These are phyloP conservation scores for Chamaea fasciata DNA, from an alignment of 2,113 vertebrate genomes.

Conservation along the genomic window DNA sequence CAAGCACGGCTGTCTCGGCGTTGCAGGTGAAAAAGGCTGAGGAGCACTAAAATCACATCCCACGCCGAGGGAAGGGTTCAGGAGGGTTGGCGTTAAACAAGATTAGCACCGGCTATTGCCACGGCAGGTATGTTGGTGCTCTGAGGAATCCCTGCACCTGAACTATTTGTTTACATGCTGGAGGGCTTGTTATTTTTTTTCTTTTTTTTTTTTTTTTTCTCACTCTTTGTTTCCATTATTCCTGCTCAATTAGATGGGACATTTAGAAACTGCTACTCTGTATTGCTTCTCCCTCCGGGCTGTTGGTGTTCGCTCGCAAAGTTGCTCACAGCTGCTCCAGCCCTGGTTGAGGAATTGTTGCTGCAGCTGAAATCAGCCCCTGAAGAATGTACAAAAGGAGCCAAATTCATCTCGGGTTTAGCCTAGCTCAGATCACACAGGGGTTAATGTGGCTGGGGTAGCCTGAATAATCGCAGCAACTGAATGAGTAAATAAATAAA, in stretches of 20 bases:
- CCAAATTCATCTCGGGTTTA: neutral
- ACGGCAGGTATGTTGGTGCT: neutral
- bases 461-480: neutral
- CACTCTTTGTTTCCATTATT: constrained; percentile 31
- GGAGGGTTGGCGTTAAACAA: neutral
- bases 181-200: neutral
- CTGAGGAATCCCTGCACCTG: neutral
- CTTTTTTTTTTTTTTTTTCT: neutral
- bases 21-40: neutral
- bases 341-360: neutral
- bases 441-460: neutral
- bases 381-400: constrained; percentile 8
- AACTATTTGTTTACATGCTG: constrained; percentile 41
- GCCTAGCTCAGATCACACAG: neutral
- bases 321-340: constrained; percentile 9
- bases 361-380: neutral
- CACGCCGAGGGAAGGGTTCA: neutral
- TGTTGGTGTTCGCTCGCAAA: neutral
- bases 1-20: neutral
- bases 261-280: constrained; percentile 38
- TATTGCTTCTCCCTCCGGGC: constrained; percentile 39
- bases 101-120: neutral
- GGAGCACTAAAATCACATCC: neutral
- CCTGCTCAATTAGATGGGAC: constrained; percentile 61
- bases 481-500: neutral